phyloP scores from a whole-genome alignment of 2,888 invertebrate genomes.

The Netelia fuscicornis region DNA sequence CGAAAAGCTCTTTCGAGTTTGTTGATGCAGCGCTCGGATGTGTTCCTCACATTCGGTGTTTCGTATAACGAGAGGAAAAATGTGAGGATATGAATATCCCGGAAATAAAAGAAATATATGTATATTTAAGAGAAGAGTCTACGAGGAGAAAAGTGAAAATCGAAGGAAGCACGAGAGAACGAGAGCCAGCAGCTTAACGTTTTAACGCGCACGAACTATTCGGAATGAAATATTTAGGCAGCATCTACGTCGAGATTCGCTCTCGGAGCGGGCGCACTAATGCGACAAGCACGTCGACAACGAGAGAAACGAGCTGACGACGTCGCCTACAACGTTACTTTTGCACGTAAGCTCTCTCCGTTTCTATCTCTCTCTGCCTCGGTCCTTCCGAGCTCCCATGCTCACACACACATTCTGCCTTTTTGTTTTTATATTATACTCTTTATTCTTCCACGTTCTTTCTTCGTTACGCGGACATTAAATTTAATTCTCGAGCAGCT shows the following conservation, averaged over 20 bases:
- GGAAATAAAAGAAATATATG: constrained; percentile 31
- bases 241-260: constrained; percentile 43
- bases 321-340: constrained; percentile 28
- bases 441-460: not conserved
- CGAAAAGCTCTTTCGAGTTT: not conserved
- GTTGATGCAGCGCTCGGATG: not conserved
- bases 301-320: constrained; percentile 5
- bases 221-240: constrained; percentile 56
- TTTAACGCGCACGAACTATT: constrained; percentile 27
- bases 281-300: constrained; percentile 37
- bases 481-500: constrained; percentile 38
- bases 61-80: constrained; percentile 18
- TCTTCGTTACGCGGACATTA: constrained; percentile 18
- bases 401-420: not conserved
- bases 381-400: too few species aligned
- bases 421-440: constrained; percentile 28
- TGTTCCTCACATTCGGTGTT: not conserved
- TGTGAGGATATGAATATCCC: constrained; percentile 28
- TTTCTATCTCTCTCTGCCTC: too few species aligned
- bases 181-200: constrained; percentile 30
- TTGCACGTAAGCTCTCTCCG: constrained; percentile 20
- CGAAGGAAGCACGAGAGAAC: constrained; percentile 16
- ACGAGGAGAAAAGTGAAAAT: constrained; percentile 32
- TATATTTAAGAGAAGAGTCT: not conserved
- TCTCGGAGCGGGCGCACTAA: constrained; percentile 23